phyloP scores from a whole-genome alignment of 37 sponge, comb jelly and placozoan species.

The Bolinopsis microptera region DNA sequence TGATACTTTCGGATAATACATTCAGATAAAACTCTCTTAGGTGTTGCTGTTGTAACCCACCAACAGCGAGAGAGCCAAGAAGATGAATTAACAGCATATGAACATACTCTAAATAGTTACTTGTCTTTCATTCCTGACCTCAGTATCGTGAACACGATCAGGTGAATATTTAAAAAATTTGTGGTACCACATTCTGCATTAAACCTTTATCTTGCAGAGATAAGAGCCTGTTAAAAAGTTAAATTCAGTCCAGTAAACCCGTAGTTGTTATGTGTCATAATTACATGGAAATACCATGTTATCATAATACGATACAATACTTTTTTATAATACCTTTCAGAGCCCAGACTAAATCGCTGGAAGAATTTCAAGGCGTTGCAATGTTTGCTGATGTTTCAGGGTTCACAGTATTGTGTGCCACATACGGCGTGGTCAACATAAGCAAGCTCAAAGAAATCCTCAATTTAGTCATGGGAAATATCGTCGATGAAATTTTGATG shows the following conservation, averaged over 20 bases:
- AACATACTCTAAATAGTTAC: background rate
- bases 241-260: background rate
- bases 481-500: constrained; percentile 51
- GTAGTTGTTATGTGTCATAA: too few relatives aligned
- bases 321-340: too few relatives aligned
- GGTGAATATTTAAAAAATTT: background rate
- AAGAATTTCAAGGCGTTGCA: constrained; percentile 43
- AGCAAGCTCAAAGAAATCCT: constrained; percentile 57
- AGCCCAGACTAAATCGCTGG: background rate
- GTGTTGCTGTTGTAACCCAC: constrained; percentile 39
- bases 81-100: constrained; percentile 53
- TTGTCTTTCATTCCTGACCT: constrained; percentile 49
- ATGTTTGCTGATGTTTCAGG: constrained; percentile 67
- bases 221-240: too few relatives aligned
- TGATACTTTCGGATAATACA: too few relatives aligned
- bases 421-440: constrained; percentile 53
- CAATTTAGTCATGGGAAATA: constrained; percentile 42
- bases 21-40: background rate
- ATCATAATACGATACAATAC: too few relatives aligned
- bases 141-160: constrained; percentile 14
- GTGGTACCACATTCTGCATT: background rate
- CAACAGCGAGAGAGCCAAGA: constrained; percentile 33
- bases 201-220: background rate
- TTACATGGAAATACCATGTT: too few relatives aligned
- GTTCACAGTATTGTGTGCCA: constrained; percentile 32